Evolutionary conservation across 2,888 invertebrate species (phyloP).

Genomic region (Pyrrhosoma nymphula): DNA sequence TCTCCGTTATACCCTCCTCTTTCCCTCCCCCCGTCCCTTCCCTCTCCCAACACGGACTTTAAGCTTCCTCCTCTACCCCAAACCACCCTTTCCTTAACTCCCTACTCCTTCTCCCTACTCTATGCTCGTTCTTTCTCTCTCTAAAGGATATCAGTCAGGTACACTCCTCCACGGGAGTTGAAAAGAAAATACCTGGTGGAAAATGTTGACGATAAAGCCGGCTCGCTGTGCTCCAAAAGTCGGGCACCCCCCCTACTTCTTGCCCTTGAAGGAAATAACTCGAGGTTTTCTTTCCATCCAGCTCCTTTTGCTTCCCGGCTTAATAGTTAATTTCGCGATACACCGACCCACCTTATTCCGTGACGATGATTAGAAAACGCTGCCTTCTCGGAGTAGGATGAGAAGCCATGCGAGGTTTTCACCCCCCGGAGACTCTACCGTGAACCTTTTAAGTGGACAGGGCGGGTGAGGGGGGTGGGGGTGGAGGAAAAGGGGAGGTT

Average conservation of each 20-base stretch:
- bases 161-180: neutral
- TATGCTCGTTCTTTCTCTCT: neutral
- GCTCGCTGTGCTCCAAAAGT: neutral
- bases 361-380: slow-evolving; percentile 13
- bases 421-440: neutral
- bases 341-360: neutral
- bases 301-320: neutral
- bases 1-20: no score
- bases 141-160: neutral
- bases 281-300: slow-evolving; percentile 10
- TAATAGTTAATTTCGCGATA: slow-evolving; percentile 13
- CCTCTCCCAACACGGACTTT: neutral
- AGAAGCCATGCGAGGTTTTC: neutral
- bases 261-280: slow-evolving; percentile 1
- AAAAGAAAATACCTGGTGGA: slow-evolving; percentile 22
- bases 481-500: neutral
- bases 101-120: neutral
- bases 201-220: slow-evolving; percentile 21
- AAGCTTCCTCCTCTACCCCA: no score
- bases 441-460: neutral
- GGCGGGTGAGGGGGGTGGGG: neutral
- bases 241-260: neutral
- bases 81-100: neutral
- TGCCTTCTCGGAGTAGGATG: neutral
- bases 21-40: neutral